Evolutionary conservation across 2,888 invertebrate genomes (phyloP), one percentile per base, ranked within the genome.

Genomic region (Trachelus stipa): DNA sequence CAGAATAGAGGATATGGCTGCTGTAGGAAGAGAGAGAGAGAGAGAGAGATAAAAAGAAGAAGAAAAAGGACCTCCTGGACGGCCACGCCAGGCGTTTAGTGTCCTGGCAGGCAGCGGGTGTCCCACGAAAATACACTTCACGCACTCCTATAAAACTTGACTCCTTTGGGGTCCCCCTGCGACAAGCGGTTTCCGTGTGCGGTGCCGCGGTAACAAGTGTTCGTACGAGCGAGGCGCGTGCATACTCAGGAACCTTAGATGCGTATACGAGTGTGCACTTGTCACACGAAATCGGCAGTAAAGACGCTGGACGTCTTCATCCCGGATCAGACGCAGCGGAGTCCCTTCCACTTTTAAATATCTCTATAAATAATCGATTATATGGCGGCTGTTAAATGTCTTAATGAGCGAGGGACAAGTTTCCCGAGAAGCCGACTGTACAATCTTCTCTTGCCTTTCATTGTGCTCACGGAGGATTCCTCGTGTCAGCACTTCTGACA

Each of bases 351-450:
- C 80, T 77, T 83, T 83, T 85, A 83, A 86, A 84, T 83, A 85
- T 88, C 87, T 85, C 89, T 84, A 88, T 90, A 90, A 90, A 90
- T 90, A 90, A 89, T 89, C 89, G 87, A 89, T 89, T 90, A 89
- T 90, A 90, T 86, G 88, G 87, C 79, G 79, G 81, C 80, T 83
- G 85, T 89, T 87, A 87, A 87, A 86, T 83, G 87, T 85, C 87
- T 89, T 89, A 90, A 90, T 89, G 89, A 90, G 87, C 85, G 81
- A 83, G 83, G 79, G 81, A 79, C 81, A 76, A 79, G 77, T 86
- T 86, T 83, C 83, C 81, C 81, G 85, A 78, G 80, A 83, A 85
- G 83, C 81, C 83, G 81, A 88, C 86, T 84, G 79, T 12, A 31
- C 34, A 73, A 23, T 68, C 37, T 9, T 33, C 73, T 9, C 37